Conservation (phyloP, 1,140 invertebrate genomes). For the Epicauta chinensis region DNA sequence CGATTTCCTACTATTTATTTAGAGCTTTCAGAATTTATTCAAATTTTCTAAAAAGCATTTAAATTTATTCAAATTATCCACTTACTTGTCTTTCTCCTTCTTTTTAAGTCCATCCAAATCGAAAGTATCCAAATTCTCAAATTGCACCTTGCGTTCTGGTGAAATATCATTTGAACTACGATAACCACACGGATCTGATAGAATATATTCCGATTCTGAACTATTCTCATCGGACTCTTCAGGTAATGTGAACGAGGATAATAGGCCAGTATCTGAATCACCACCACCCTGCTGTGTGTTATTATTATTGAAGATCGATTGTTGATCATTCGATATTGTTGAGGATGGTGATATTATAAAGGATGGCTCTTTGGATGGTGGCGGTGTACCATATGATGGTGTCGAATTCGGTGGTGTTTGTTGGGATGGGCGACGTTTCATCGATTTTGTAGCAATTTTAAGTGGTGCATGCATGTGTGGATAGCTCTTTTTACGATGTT, state of each 20-base stretch:
- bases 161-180: conserved; percentile 24
- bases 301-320: background rate
- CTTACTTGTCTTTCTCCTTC: background rate
- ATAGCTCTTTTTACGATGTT: conserved; percentile 59
- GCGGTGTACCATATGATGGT: conserved; percentile 10
- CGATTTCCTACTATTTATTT: too few relatives aligned
- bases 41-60: too few relatives aligned
- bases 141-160: conserved; percentile 41
- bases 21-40: too few relatives aligned
- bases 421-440: conserved; percentile 36
- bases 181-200: conserved; percentile 39
- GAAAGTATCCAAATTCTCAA: conserved; percentile 29
- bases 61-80: background rate
- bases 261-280: conserved; percentile 32
- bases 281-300: background rate
- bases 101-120: conserved; percentile 29
- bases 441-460: conserved; percentile 45
- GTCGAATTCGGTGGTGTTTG: conserved; percentile 17
- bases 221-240: conserved; percentile 31
- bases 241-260: conserved; percentile 28
- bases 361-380: conserved; percentile 6
- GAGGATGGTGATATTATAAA: conserved; percentile 21
- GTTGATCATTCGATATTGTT: conserved; percentile 18
- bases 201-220: conserved; percentile 39
- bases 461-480: conserved; percentile 59